A percentile compares a stretch with the other conserved stretches of the same genome.
Evolutionary conservation across 2,888 invertebrate genomes (phyloP).

Genomic region (Xestobium rufovillosum): DNA sequence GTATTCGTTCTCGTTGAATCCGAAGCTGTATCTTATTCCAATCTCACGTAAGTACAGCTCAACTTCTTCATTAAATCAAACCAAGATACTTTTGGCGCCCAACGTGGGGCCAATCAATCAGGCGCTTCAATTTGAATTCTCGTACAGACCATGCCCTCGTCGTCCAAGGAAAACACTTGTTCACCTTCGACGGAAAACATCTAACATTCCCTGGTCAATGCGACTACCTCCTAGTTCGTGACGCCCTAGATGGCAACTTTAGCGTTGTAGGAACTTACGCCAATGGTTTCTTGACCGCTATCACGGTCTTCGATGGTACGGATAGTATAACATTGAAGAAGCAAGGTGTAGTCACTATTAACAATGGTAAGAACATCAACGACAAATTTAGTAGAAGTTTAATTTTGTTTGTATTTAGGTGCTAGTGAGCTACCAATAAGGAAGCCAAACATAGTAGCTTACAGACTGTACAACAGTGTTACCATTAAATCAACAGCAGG

Average conservation of each 20-base stretch:
- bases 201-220: constrained; percentile 75
- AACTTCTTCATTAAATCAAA: too few relatives aligned
- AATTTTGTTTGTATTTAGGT: constrained; percentile 41
- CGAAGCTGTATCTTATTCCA: constrained; percentile 55
- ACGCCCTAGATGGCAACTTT: constrained; percentile 81
- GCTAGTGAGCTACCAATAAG: constrained; percentile 61
- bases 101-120: constrained; percentile 3
- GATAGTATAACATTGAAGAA: constrained; percentile 50
- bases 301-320: constrained; percentile 62
- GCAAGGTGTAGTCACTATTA: constrained; percentile 54
- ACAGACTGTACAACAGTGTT: constrained; percentile 50
- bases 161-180: constrained; percentile 74
- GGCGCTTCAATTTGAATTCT: neutral
- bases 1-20: constrained; percentile 46
- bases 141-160: constrained; percentile 60
- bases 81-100: too few relatives aligned
- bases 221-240: constrained; percentile 76
- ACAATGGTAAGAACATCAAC: constrained; percentile 53
- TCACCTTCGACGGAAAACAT: constrained; percentile 82
- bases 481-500: constrained; percentile 58
- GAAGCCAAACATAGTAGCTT: constrained; percentile 54
- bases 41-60: constrained; percentile 50
- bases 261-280: constrained; percentile 65
- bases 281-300: constrained; percentile 58
- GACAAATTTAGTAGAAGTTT: neutral